Conservation (phyloP, 2,797 vertebrate species). For the Eidolon dupreanum region DNA sequence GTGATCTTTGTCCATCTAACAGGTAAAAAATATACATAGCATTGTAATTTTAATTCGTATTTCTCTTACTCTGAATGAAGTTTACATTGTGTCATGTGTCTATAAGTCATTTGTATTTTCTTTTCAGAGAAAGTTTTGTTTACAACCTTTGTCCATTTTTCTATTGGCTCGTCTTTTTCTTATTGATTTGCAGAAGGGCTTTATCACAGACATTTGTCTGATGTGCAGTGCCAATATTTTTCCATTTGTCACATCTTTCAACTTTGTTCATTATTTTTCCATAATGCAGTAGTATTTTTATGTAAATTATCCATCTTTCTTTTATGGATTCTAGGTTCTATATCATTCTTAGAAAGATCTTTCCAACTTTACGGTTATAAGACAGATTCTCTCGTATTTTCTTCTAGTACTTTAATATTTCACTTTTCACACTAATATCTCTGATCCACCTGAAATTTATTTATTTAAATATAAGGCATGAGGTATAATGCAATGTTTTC, state of each 20-base stretch:
- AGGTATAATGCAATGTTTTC: neutral
- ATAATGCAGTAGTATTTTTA: neutral
- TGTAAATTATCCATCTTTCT: neutral
- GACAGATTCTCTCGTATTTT: neutral
- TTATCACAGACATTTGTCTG: neutral
- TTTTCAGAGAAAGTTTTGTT: neutral
- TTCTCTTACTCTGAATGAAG: neutral
- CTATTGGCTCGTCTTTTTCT: neutral
- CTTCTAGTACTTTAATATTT: neutral
- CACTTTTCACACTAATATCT: neutral
- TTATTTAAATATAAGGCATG: neutral
- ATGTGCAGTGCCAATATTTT: neutral
- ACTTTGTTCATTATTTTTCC: neutral
- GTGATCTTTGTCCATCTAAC: neutral
- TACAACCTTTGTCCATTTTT: neutral
- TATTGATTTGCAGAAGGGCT: neutral
- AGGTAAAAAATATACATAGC: neutral
- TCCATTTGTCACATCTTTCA: neutral
- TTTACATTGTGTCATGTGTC: neutral
- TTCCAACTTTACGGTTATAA: neutral
- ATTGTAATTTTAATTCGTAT: neutral
- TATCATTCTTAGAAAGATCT: neutral
- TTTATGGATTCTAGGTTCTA: neutral
- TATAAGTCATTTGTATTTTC: neutral
- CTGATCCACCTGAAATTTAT: neutral